Evolutionary conservation across 2,797 vertebrate species (phyloP).

Genomic region (Malurus splendens): DNA sequence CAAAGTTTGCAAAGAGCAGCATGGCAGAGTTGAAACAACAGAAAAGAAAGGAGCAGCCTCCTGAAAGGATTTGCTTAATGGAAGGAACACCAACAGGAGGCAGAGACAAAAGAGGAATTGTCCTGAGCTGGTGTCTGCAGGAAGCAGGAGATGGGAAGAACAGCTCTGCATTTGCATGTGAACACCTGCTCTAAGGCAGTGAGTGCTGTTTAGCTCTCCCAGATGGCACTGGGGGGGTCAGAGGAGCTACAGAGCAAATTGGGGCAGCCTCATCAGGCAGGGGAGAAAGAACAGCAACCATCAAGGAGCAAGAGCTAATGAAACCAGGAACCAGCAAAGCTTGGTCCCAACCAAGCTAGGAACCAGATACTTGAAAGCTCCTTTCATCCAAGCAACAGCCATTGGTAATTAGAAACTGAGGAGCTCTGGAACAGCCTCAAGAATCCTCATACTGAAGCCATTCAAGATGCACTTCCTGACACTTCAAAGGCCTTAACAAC

Average conservation of each 20-base stretch:
- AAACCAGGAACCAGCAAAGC: not conserved
- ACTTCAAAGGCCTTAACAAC: conserved; percentile 48
- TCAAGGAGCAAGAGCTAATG: not conserved
- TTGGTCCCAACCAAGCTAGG: not conserved
- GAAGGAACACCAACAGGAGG: not conserved
- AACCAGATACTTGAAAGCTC: not conserved
- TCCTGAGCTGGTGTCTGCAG: not conserved
- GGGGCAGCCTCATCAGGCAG: not conserved
- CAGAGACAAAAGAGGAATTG: conserved; percentile 2
- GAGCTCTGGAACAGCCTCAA: conserved; percentile 31
- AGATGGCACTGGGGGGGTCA: not conserved
- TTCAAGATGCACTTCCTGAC: conserved; percentile 35
- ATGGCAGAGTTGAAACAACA: not conserved
- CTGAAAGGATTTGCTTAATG: not conserved
- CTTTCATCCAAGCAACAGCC: conserved; percentile 5
- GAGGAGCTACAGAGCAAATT: not conserved
- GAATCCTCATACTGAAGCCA: conserved; percentile 36
- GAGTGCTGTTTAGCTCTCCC: not conserved
- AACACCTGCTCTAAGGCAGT: conserved; percentile 31
- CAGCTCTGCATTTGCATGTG: not conserved
- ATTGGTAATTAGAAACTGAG: conserved; percentile 23
- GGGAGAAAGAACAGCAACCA: not conserved
- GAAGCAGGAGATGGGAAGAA: not conserved
- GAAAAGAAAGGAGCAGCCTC: not conserved
- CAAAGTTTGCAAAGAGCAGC: not conserved